These are phyloP conservation scores for Hirtodrosophila alboralis DNA, from an alignment of 2,888 invertebrate species.

Conservation along the genomic window DNA sequence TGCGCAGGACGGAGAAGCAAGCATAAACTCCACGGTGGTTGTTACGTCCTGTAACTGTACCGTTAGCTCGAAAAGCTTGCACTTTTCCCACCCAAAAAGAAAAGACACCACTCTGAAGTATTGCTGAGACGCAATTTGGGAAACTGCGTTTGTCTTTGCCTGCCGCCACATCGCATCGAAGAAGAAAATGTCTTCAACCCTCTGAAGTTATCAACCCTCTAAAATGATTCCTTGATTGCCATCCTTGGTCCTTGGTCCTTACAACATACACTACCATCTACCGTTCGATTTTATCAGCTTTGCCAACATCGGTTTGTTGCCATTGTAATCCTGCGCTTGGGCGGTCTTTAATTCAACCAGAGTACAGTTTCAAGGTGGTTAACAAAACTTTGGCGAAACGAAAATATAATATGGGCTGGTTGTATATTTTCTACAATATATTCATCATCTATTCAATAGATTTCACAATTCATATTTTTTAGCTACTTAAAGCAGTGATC, in stretches of 20 bases:
- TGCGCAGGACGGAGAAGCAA: slow-evolving; percentile 62
- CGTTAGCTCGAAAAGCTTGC: slow-evolving; percentile 51
- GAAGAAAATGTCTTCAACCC: slow-evolving; percentile 64
- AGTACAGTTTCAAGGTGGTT: slow-evolving; percentile 41
- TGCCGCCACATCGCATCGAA: too few relatives aligned
- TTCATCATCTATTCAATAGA: too few relatives aligned
- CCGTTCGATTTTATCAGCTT: slow-evolving; percentile 44
- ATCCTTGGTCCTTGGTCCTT: slow-evolving; percentile 53
- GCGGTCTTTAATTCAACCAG: slow-evolving; percentile 62
- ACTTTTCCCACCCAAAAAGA: slow-evolving; percentile 48
- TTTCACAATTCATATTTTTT: too few relatives aligned
- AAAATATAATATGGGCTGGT: background rate
- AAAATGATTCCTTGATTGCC: slow-evolving; percentile 27
- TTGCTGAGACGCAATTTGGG: slow-evolving; percentile 68
- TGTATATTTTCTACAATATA: too few relatives aligned
- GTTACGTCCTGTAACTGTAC: slow-evolving; percentile 48
- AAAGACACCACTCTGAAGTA: slow-evolving; percentile 55
- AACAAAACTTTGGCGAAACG: background rate
- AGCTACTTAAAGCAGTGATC: too few relatives aligned
- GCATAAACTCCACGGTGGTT: slow-evolving; percentile 50
- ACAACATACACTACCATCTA: slow-evolving; percentile 17
- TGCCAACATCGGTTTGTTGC: slow-evolving; percentile 46
- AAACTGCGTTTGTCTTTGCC: slow-evolving; percentile 71
- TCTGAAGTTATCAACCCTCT: slow-evolving; percentile 41
- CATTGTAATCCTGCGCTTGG: slow-evolving; percentile 55